phyloP scores from a whole-genome alignment of 2,888 invertebrate genomes.

The Eucriotettix oculatus region DNA sequence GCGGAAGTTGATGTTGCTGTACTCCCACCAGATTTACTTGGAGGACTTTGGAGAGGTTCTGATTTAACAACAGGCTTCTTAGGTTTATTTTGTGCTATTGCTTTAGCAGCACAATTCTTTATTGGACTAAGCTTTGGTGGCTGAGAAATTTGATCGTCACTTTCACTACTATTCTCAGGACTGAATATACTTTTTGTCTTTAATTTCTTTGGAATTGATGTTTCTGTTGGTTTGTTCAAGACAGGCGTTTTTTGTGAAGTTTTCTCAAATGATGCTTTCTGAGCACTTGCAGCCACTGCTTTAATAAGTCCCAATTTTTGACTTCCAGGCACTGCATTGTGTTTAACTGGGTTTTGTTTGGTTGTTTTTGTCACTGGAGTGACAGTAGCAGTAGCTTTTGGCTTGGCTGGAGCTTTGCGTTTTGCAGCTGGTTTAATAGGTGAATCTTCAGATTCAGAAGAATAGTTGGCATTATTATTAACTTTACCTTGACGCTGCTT shows the following conservation, averaged over 20 bases:
- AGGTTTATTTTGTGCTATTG: conserved; percentile 18
- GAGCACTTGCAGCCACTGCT: conserved; percentile 18
- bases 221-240: conserved; percentile 15
- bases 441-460: conserved; percentile 41
- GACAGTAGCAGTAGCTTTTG: conserved; percentile 42
- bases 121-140: conserved; percentile 26
- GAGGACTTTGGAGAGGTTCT: conserved; percentile 3
- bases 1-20: conserved; percentile 17
- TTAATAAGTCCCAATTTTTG: conserved; percentile 18
- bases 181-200: conserved; percentile 71
- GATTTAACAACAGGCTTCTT: conserved; percentile 13
- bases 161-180: conserved; percentile 59
- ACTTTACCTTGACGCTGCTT: conserved; percentile 20
- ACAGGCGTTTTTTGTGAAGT: conserved; percentile 12
- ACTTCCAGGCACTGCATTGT: conserved; percentile 22
- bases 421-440: conserved; percentile 26
- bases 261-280: conserved; percentile 15
- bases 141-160: conserved; percentile 26
- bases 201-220: conserved; percentile 22
- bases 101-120: conserved; percentile 22
- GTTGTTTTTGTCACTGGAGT: conserved; percentile 35
- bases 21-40: conserved; percentile 15
- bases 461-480: conserved; percentile 30
- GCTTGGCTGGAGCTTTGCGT: conserved; percentile 39
- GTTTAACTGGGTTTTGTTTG: conserved; percentile 27